Base-by-base conservation (phyloP, 2,888 invertebrate species). In the Sinelater perroti region DNA sequence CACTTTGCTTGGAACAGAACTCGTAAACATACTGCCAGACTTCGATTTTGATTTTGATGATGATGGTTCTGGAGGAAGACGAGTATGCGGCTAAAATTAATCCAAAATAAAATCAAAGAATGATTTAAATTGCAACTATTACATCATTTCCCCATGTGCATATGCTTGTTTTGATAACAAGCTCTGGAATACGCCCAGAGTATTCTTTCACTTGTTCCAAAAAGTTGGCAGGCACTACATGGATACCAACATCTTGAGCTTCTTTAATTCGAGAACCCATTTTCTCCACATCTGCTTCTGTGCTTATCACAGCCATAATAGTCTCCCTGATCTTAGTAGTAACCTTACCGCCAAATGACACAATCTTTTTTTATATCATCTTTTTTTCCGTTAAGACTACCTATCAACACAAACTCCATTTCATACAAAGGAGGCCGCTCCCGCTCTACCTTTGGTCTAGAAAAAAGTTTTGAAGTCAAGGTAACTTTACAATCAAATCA, bases 131-230 rank as follows among this genome's bases (percentile, higher is more conserved):
- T 11, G 10, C 6, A 18, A 36, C 20, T n/a, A 42, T 83, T 79
- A 89, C 89, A 75, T 94, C 91, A 13, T 87, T 85, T 8, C 94
- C 94, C 95, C 95, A 95, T 47, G 85, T 81, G 18, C 90, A 89
- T 64, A 95, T 87, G 60, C 86, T 88, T 73, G 89, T 87, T 65
- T 87, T 85, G 57, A 83, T 83, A 45, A 94, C 85, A 3, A 88
- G 79, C 56, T 85, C 82, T 1, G 90, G 78, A 31, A 87, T 82
- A 17, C 85, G 80, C 0, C 87, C 84, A 0, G 82, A 82, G 65
- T 88, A 84, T 16, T 82, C 78, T 47, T 84, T 79, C 11, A 85
- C 86, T 60, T 85, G 82, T 57, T 90, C 87, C 0, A 96, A 72
- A 73, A 90, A 93, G 33, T 87, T 85, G 67, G 87, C 85, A 5